Conservation (phyloP, 2,797 vertebrate species). For the Psittacula echo region DNA sequence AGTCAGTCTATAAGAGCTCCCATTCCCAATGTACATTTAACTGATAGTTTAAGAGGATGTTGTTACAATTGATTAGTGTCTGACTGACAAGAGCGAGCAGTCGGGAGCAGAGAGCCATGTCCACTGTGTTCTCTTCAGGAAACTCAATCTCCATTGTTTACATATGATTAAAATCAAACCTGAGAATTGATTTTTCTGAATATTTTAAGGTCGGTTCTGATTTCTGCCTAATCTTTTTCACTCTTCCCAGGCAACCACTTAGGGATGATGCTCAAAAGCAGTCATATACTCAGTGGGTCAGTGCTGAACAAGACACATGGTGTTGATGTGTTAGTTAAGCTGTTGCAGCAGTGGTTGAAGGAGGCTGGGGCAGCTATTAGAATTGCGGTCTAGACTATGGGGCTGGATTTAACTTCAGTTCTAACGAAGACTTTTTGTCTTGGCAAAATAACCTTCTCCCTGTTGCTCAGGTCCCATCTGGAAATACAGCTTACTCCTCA, state of each 20-base stretch:
- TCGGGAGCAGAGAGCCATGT: background rate
- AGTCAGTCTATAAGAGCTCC: background rate
- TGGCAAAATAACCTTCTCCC: background rate
- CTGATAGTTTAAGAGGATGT: background rate
- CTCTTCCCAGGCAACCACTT: background rate
- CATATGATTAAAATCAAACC: background rate
- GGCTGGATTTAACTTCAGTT: background rate
- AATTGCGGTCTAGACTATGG: background rate
- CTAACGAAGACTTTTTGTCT: background rate
- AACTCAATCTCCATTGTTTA: rapidly evolving
- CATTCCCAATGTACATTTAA: background rate
- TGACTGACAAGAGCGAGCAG: rapidly evolving
- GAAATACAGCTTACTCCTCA: background rate
- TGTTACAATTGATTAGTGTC: background rate
- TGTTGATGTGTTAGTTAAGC: background rate
- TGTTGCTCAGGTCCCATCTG: background rate
- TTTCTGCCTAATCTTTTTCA: background rate
- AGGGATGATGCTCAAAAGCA: background rate
- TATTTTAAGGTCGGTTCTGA: background rate
- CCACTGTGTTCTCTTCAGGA: background rate
- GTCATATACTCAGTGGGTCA: background rate
- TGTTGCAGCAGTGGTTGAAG: background rate
- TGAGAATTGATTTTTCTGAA: background rate
- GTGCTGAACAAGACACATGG: background rate
- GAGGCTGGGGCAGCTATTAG: background rate